Evolutionary conservation across 2,113 vertebrate genomes (phyloP).

Genomic region (Psittacus erithacus): DNA sequence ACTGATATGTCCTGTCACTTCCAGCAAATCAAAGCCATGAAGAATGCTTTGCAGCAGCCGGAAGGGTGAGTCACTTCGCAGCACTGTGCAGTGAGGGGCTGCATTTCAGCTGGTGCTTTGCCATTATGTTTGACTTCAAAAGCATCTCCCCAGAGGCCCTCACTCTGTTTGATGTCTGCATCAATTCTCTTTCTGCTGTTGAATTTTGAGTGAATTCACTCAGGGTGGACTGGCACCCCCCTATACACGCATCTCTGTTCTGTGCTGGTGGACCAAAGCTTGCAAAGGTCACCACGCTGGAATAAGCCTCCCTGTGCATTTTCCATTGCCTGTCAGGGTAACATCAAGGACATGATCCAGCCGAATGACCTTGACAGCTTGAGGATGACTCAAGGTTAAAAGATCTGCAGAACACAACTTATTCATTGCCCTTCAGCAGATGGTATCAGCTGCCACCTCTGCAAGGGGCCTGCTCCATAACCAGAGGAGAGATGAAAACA

Average conservation of each 20-base stretch:
- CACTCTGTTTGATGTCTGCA: not conserved
- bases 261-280: not conserved
- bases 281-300: not conserved
- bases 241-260: not conserved
- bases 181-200: not conserved
- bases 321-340: not conserved
- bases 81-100: not conserved
- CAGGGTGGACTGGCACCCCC: not conserved
- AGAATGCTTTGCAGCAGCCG: constrained; percentile 93
- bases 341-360: not conserved
- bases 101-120: not conserved
- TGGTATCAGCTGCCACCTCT: not conserved
- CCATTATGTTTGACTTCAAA: not conserved
- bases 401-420: not conserved
- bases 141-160: not conserved
- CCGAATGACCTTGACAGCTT: not conserved
- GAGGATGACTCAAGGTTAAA: not conserved
- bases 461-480: not conserved
- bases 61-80: constrained; percentile 88
- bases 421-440: not conserved
- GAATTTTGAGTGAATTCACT: constrained; percentile 2
- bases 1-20: constrained; percentile 99
- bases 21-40: constrained; percentile 98
- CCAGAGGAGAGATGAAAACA: not conserved
- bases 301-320: not conserved